A percentile compares a stretch with the other conserved stretches of the same genome.
These are phyloP conservation scores for Nyctalus aviator DNA, from an alignment of 2,797 vertebrate genomes.

Conservation along the genomic window DNA sequence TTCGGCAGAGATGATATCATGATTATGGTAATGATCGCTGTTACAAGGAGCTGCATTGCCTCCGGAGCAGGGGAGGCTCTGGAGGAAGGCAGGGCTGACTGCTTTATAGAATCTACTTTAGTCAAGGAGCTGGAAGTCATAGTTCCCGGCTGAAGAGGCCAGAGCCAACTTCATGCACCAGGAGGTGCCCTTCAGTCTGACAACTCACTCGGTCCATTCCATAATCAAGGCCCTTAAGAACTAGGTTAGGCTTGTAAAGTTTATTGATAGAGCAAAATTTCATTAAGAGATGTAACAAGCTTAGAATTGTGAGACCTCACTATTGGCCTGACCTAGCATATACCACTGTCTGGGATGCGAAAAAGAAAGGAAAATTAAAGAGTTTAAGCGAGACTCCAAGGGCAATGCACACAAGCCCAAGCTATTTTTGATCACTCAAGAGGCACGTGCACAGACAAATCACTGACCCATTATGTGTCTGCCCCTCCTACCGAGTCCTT, in stretches of 20 bases:
- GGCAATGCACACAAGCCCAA: not conserved
- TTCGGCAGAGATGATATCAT: not conserved
- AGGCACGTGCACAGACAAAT: not conserved
- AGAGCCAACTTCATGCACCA: not conserved
- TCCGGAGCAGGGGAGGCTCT: not conserved
- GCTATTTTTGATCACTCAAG: not conserved
- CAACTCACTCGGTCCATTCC: not conserved
- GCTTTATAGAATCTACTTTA: not conserved
- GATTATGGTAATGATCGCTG: not conserved
- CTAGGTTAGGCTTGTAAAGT: not conserved
- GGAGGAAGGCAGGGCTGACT: not conserved
- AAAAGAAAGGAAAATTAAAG: slow-evolving; percentile 18
- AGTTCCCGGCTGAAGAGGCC: slow-evolving; percentile 5
- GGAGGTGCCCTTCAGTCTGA: not conserved
- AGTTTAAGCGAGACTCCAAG: not conserved
- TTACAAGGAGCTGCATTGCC: not conserved
- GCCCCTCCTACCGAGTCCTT: not conserved
- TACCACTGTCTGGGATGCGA: not conserved
- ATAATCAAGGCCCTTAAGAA: not conserved
- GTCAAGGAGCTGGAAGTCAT: not conserved
- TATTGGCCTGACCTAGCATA: slow-evolving; percentile 3
- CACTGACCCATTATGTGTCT: not conserved
- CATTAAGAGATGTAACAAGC: not conserved
- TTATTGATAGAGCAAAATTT: slow-evolving; percentile 42
- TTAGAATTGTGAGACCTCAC: slow-evolving; percentile 12